Conservation (phyloP, 2,113 vertebrate species). For the Edolisoma coerulescens region DNA sequence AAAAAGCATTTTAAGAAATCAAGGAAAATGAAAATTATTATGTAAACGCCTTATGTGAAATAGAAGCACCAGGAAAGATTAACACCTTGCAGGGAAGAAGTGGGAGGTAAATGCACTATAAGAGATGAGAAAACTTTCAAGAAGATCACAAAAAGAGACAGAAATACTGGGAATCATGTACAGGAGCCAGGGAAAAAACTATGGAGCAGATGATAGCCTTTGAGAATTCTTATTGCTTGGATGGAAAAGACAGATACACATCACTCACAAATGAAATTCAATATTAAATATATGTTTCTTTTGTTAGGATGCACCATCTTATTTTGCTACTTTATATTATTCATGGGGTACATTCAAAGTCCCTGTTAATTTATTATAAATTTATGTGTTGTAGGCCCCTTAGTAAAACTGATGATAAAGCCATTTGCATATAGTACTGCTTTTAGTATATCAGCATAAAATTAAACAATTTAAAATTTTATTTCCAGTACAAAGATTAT, state of each 20-base stretch:
- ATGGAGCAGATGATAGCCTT: background rate
- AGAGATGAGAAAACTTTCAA: background rate
- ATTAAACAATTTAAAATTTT: background rate
- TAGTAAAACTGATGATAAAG: background rate
- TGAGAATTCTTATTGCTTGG: background rate
- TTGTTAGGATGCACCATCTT: background rate
- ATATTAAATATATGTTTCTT: background rate
- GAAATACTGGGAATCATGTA: background rate
- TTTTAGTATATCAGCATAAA: background rate
- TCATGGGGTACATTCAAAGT: background rate
- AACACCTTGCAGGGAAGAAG: constrained; percentile 23
- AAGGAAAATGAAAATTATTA: background rate
- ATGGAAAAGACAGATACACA: background rate
- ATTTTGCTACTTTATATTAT: background rate
- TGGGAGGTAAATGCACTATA: background rate
- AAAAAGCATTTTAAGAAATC: background rate
- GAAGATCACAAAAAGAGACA: background rate
- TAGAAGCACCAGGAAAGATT: background rate
- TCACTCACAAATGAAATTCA: background rate
- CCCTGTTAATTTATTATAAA: background rate
- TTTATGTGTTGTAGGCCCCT: background rate
- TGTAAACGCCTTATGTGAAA: background rate
- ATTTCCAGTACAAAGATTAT: background rate
- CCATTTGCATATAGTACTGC: background rate
- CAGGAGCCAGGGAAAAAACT: background rate